These are phyloP conservation scores for Amphimedon queenslandica DNA, from an alignment of 37 sponge, comb jelly and placozoan genomes.

Conservation along the genomic window DNA sequence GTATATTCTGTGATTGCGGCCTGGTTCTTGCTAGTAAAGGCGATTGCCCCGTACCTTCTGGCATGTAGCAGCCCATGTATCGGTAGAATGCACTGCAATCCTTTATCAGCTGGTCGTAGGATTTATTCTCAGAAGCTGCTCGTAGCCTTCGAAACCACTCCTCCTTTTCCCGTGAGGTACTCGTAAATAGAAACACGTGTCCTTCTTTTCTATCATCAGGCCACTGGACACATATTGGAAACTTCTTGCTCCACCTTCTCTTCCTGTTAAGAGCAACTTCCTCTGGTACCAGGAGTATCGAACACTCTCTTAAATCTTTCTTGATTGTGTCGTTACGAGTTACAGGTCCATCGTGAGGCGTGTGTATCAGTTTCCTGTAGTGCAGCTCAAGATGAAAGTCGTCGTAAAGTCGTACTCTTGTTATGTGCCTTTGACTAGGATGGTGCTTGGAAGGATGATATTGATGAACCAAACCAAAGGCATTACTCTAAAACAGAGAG, in stretches of 20 bases:
- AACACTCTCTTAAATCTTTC: conserved; percentile 18
- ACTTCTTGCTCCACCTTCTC: conserved; percentile 85
- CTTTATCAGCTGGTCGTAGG: conserved; percentile 10
- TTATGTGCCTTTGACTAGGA: conserved; percentile 13
- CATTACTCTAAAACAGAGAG: conserved; percentile 29
- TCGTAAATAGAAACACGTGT: conserved; percentile 46
- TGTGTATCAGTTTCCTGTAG: not conserved
- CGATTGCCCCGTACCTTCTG: not conserved
- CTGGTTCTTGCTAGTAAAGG: not conserved
- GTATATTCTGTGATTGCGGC: not conserved
- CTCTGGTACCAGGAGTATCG: conserved; percentile 34
- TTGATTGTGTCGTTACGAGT: not conserved
- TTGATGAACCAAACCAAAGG: conserved; percentile 21
- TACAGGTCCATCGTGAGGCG: not conserved
- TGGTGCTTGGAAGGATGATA: conserved; percentile 42
- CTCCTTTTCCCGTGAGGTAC: conserved; percentile 61
- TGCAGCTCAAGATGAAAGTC: conserved; percentile 39
- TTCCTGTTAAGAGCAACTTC: conserved; percentile 67
- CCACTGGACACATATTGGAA: conserved; percentile 46
- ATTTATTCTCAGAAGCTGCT: conserved; percentile 19
- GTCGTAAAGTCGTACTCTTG: conserved; percentile 17
- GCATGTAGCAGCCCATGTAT: conserved; percentile 55
- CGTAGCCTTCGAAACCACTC: conserved; percentile 69
- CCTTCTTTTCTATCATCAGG: not conserved
- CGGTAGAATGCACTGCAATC: conserved; percentile 27